Evolutionary conservation across 2,797 vertebrate genomes (phyloP), one percentile per base, ranked within the genome.

Genomic region (Urocyon cinereoargenteus): DNA sequence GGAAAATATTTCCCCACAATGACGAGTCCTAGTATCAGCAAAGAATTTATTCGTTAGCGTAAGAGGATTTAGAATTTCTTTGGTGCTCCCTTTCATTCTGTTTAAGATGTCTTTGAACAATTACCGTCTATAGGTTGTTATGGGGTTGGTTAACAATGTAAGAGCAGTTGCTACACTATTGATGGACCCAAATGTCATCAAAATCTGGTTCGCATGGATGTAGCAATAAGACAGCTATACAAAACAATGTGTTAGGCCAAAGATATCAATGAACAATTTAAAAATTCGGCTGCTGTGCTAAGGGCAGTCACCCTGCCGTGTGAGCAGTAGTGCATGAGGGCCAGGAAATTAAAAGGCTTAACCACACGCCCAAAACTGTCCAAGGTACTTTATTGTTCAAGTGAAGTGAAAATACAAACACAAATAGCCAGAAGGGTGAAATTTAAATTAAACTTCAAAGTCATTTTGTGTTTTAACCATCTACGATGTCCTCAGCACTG

Each of bases 391-490:
- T 87, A 87, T 40, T 91, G 88, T 94, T 83, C 77, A 49, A 92
- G 82, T 55, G 75, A 93, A 95, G 59, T 61, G 79, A 90, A 73
- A 73, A 92, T 61, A 34, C 49, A 81, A 88, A 89, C 61, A 90
- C 94, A 90, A 91, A 92, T 72, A 97, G 89, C 97, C 90, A 94
- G 81, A 51, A 97, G 90, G 96, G 49, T 26, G 68, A 90, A 45
- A 95, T 97, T 96, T 97, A 98, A 94, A 97, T 96, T 93, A 93
- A 94, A 97, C 96, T 93, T 97, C 91, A 97, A 53, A 81, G 91
- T 85, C 86, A 40, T 73, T 97, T 96, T 97, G 86, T 96, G 79
- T 94, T 95, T 89, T 88, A 96, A 87, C 64, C 87, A 49, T 81
- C 51, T 5, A 68, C 4, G 1, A 53, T 62, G 61, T 92, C 86